These are phyloP conservation scores for Simalia tracyae DNA, from an alignment of 2,797 vertebrate genomes.

Conservation along the genomic window DNA sequence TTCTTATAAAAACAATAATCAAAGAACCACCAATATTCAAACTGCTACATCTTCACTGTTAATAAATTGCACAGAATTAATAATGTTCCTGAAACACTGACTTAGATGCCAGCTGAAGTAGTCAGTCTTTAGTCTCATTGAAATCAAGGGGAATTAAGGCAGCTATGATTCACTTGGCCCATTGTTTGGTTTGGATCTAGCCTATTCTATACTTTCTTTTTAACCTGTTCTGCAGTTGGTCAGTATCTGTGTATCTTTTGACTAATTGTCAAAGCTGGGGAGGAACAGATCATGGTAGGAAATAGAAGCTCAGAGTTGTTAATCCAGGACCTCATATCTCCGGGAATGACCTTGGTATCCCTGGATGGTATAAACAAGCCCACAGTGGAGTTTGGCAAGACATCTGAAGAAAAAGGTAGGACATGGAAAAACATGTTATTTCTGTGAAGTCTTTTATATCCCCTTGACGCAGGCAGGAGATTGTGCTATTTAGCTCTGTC, in stretches of 20 bases:
- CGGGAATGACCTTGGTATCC: slow-evolving; percentile 26
- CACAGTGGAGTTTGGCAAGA: slow-evolving; percentile 34
- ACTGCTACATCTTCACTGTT: not conserved
- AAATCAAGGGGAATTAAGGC: not conserved
- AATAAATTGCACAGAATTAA: not conserved
- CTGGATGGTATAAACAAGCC: slow-evolving; percentile 36
- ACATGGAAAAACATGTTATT: slow-evolving; percentile 46
- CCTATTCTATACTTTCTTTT: not conserved
- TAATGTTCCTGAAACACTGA: not conserved
- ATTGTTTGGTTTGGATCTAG: not conserved
- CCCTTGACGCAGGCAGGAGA: not conserved
- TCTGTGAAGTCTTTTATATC: slow-evolving; percentile 28
- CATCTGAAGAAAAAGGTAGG: slow-evolving; percentile 20
- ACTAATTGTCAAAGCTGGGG: not conserved
- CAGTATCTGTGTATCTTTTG: not conserved
- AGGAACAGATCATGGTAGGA: not conserved
- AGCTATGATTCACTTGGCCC: not conserved
- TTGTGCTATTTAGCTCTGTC: slow-evolving; percentile 34
- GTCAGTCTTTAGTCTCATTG: not conserved
- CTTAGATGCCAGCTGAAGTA: not conserved
- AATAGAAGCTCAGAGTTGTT: not conserved
- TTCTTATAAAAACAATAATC: not conserved
- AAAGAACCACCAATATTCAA: not conserved
- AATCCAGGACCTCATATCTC: slow-evolving; percentile 15
- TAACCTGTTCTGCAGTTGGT: not conserved